These are phyloP conservation scores for Mormyrops attenuatus DNA, from an alignment of 2,797 vertebrate genomes.

Conservation along the genomic window DNA sequence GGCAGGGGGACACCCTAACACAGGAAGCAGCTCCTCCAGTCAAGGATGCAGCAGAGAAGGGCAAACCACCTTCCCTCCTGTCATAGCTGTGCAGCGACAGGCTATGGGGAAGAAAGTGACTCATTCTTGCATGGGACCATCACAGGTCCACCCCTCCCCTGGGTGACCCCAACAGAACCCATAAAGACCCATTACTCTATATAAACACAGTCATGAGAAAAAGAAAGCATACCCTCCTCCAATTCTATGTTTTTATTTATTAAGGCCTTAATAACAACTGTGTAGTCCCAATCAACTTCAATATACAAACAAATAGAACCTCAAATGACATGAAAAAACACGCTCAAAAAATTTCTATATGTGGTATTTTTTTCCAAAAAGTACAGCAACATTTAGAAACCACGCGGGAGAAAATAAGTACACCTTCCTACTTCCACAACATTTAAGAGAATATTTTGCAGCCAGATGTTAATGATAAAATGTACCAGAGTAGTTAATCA, in stretches of 20 bases:
- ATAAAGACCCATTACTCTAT: not conserved
- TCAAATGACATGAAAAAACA: not conserved
- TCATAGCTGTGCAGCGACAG: not conserved
- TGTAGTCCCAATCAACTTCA: not conserved
- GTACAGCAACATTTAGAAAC: not conserved
- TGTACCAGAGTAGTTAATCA: not conserved
- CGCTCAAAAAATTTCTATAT: not conserved
- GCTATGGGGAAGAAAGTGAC: not conserved
- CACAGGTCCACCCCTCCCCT: not conserved
- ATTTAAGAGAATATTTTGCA: not conserved
- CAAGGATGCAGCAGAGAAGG: conserved; percentile 57
- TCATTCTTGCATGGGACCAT: not conserved
- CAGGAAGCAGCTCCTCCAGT: conserved; percentile 49
- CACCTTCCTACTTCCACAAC: not conserved
- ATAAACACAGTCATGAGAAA: not conserved
- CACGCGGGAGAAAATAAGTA: not conserved
- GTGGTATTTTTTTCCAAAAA: not conserved
- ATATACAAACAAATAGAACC: not conserved
- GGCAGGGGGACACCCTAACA: conserved; percentile 64
- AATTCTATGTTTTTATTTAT: not conserved
- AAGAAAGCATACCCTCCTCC: not conserved
- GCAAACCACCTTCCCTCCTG: conserved; percentile 33
- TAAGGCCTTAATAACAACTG: not conserved
- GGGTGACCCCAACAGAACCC: not conserved
- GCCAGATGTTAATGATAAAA: not conserved